Evolutionary conservation across 2,888 invertebrate species (phyloP).

Genomic region (Habrosyne pyritoides): DNA sequence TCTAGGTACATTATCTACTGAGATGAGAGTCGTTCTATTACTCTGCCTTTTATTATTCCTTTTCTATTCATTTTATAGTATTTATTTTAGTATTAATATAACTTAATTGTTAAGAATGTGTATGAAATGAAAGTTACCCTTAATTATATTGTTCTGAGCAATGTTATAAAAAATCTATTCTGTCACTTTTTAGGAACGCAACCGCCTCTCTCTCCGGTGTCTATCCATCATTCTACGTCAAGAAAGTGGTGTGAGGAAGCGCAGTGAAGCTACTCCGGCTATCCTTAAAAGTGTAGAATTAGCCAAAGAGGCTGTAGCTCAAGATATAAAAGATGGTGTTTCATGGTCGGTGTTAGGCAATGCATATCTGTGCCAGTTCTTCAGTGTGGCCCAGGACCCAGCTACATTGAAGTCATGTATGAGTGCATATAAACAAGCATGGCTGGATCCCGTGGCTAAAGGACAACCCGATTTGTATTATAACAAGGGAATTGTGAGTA

Average conservation of each 20-base stretch:
- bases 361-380: slow-evolving; percentile 92
- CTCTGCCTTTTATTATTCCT: too few relatives aligned
- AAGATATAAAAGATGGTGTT: slow-evolving; percentile 90
- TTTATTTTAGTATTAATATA: neutral
- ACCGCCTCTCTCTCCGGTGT: slow-evolving; percentile 90
- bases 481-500: slow-evolving; percentile 92
- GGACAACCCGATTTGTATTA: slow-evolving; percentile 92
- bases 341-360: slow-evolving; percentile 95
- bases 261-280: slow-evolving; percentile 82
- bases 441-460: slow-evolving; percentile 86
- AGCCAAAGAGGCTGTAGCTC: slow-evolving; percentile 92
- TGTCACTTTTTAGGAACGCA: slow-evolving; percentile 84
- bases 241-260: slow-evolving; percentile 66
- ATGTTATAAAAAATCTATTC: too few relatives aligned
- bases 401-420: slow-evolving; percentile 88
- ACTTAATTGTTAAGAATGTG: too few relatives aligned
- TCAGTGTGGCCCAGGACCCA: slow-evolving; percentile 89
- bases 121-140: too few relatives aligned
- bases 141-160: too few relatives aligned
- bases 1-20: too few relatives aligned
- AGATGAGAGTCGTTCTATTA: too few relatives aligned
- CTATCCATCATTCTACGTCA: slow-evolving; percentile 92
- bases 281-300: slow-evolving; percentile 88
- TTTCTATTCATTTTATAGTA: too few relatives aligned
- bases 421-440: slow-evolving; percentile 92